Evolutionary conservation across 1,140 invertebrate genomes (phyloP), one percentile per base, ranked within the genome.

Genomic region (Belonocnema kinseyi): DNA sequence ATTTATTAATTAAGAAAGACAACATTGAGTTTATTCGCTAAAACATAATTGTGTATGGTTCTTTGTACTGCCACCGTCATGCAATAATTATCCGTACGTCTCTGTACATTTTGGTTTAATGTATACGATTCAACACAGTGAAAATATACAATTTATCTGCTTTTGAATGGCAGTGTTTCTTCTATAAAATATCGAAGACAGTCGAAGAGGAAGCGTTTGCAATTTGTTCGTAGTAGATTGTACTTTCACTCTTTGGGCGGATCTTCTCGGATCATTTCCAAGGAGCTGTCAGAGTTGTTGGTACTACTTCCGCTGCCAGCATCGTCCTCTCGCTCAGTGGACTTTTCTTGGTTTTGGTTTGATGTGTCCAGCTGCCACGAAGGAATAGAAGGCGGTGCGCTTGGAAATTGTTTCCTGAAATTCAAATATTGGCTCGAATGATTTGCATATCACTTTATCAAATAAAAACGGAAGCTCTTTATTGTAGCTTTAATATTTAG

Each of bases 381-480:
- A 33, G 95, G 95, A 78, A 96, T 96, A 2, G 95, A 95, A 12
- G 94, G 93, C 7, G 94, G 94, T 13, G 94, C 93, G 3, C 94
- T 92, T 17, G 95, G 94, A 86, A 96, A 96, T 89, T 96, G 95
- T 88, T 95, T 96, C 81, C 94, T 95, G 84, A 72, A 87, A 84
- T 77, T 56, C 78, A 54, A 19, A 16, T 46, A 46, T 46, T 46
- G 40, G 10, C 40, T 46, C 80, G 74, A 51, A 78, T 40, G 73
- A 81, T 56, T 56, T 56, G 12, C 51, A 66, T 77, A 77, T 82
- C 71, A 66, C 53, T 54, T 54, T 54, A 54, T 19, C 6, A 54
- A 54, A 54, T n/a, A 75, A 80, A 74, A 74, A 76, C n/a, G 33
- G 19, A 16, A 46, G 46, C 14, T 66, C 17, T 54, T 54, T 10